Base-by-base conservation (phyloP, 2,888 invertebrate genomes). In the Scaeva pyrastri region DNA sequence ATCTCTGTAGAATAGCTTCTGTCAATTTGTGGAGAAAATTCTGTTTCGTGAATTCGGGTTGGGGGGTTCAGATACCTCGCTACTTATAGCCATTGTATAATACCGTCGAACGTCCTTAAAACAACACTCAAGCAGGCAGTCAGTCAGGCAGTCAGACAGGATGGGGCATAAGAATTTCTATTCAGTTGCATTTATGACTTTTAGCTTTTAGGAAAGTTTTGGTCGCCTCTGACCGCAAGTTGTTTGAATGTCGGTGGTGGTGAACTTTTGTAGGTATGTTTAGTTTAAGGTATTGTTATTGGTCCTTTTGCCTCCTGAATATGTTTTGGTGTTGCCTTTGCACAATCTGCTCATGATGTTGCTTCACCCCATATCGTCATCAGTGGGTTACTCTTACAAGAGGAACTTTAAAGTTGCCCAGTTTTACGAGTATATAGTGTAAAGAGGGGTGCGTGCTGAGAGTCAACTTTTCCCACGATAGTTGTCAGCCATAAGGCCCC, bases 171-270 rank as follows among this genome's bases (percentile, higher is more conserved):
- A 19, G 41, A 60, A 60, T 41, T 39, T 60, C 21, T 50, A 60
- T 60, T 60, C 41, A 60, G 60, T 41, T 60, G 60, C 60, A 41
- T 60, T 60, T 39, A 41, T 60, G 60, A 60, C 60, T 60, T 58
- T 58, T 39, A 21, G 39, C 58, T 58, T 60, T 60, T 41, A 60
- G 41, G 21, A 41, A 60, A 60, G 60, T 60, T 58, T 58, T 60
- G 60, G 41, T 21, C 14, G 60, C 60, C 41, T 41, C 41, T 60
- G 60, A 60, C 60, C 60, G 41, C 60, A 60, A 60, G 60, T 60
- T 60, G 60, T 60, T 60, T 60, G 41, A 41, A 60, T 21, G 39
- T 60, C 21, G 41, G 6, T n/a, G 39, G 6, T n/a, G 39, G 19
- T 21, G 39, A 52, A 26, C 26, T 60, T n/a, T 12, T 58, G n/a